These are phyloP conservation scores for Aphidius gifuensis DNA, from an alignment of 1,140 invertebrate genomes.

Conservation along the genomic window DNA sequence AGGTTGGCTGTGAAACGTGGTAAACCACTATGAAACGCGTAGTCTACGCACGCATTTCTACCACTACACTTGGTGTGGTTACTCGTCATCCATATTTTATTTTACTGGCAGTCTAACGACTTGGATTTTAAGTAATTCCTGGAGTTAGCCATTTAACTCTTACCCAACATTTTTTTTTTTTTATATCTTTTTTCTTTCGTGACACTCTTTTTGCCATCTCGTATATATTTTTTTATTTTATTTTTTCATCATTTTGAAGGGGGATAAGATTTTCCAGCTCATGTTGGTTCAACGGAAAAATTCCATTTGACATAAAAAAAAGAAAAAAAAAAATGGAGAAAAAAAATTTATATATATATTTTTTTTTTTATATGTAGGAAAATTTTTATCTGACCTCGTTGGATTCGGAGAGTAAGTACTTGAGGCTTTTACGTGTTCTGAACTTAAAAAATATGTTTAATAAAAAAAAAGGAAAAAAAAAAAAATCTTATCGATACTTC, in stretches of 20 bases:
- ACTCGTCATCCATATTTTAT: slow-evolving; percentile 20
- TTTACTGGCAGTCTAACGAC: slow-evolving; percentile 13
- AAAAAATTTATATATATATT: too few relatives aligned
- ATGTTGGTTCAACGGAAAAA: too few relatives aligned
- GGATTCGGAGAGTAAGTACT: too few relatives aligned
- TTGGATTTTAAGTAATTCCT: slow-evolving; percentile 9
- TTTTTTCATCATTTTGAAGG: not conserved
- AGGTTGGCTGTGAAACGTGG: not conserved
- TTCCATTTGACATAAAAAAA: too few relatives aligned
- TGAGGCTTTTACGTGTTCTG: too few relatives aligned
- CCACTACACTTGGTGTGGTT: slow-evolving; percentile 12
- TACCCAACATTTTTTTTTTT: not conserved
- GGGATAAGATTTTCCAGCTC: not conserved
- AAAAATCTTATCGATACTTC: too few relatives aligned
- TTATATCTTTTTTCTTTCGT: not conserved
- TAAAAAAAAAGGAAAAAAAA: too few relatives aligned
- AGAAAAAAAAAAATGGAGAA: too few relatives aligned
- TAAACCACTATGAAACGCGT: not conserved
- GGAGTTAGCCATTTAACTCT: not conserved
- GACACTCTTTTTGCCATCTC: not conserved
- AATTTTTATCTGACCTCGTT: too few relatives aligned
- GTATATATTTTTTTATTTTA: not conserved
- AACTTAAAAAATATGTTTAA: too few relatives aligned
- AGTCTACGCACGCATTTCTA: slow-evolving; percentile 21
- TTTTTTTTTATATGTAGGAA: too few relatives aligned